A percentile compares a stretch with the other conserved stretches of the same genome.
Conservation (phyloP, 2,797 vertebrate genomes). For the Limnodromus scolopaceus region DNA sequence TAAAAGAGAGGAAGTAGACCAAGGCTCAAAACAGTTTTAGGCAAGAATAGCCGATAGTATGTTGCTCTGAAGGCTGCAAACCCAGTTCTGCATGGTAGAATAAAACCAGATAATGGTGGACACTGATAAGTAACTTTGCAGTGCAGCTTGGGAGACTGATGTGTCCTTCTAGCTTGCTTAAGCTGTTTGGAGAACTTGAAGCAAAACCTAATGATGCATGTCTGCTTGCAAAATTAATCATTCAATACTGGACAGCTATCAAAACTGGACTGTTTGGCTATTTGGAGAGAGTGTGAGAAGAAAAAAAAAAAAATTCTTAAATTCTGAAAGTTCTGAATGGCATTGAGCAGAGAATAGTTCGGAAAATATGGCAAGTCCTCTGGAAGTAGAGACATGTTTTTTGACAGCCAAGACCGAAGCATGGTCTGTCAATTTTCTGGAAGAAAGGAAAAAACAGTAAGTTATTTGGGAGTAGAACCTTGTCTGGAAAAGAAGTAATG, state of each 20-base stretch:
- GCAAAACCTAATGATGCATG: not conserved
- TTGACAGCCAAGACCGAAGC: not conserved
- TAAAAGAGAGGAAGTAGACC: not conserved
- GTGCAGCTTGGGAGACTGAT: not conserved
- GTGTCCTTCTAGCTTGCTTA: not conserved
- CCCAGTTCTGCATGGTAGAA: not conserved
- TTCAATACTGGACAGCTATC: not conserved
- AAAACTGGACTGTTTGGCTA: not conserved
- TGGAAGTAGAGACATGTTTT: not conserved
- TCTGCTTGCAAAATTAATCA: not conserved
- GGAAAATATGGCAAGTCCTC: not conserved
- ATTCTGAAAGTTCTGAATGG: not conserved
- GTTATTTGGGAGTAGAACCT: not conserved
- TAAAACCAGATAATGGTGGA: not conserved
- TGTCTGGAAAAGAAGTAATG: not conserved
- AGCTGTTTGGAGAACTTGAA: not conserved
- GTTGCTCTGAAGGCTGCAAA: not conserved
- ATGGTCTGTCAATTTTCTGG: not conserved
- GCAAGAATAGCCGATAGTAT: not conserved
- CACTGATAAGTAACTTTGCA: not conserved
- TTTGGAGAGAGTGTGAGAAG: not conserved
- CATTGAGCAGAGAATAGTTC: not conserved
- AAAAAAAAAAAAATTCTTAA: not conserved
- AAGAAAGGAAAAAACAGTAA: not conserved
- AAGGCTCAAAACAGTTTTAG: not conserved